phyloP scores from a whole-genome alignment of 2,888 invertebrate species.

The Phyto melanocephala region DNA sequence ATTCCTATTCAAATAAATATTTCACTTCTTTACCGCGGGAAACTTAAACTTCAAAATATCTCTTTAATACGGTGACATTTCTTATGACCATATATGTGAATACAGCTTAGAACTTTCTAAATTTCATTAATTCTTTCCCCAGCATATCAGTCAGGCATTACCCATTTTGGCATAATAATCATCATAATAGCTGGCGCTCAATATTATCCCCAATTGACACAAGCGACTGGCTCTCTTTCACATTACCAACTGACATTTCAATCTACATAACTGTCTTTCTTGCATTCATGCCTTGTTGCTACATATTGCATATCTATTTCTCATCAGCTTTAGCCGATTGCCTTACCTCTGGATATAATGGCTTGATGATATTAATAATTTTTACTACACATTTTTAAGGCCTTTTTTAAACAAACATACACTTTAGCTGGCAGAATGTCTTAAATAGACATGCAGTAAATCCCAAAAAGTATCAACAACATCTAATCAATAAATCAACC shows the following conservation, averaged over 20 bases:
- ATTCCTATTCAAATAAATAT: not conserved
- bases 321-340: slow-evolving; percentile 10
- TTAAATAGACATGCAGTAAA: slow-evolving; percentile 7
- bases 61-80: slow-evolving; percentile 19
- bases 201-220: slow-evolving; percentile 36
- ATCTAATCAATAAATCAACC: slow-evolving; percentile 62
- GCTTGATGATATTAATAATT: slow-evolving; percentile 43
- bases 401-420: slow-evolving; percentile 42
- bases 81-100: slow-evolving; percentile 27
- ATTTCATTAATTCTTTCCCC: slow-evolving; percentile 40
- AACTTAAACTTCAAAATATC: slow-evolving; percentile 12
- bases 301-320: not conserved
- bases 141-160: not conserved
- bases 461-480: slow-evolving; percentile 37
- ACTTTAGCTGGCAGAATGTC: slow-evolving; percentile 11
- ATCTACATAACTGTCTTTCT: slow-evolving; percentile 57
- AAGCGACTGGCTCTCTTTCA: not conserved
- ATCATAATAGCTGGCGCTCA: slow-evolving; percentile 63
- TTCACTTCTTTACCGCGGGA: not conserved
- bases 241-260: slow-evolving; percentile 53
- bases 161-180: slow-evolving; percentile 48
- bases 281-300: not conserved
- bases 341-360: slow-evolving; percentile 39
- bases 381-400: slow-evolving; percentile 62
- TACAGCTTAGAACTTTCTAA: slow-evolving; percentile 40